A percentile compares a stretch with the other conserved stretches of the same genome.
Conservation (phyloP, 2,113 vertebrate species). For the Podilymbus podiceps region DNA sequence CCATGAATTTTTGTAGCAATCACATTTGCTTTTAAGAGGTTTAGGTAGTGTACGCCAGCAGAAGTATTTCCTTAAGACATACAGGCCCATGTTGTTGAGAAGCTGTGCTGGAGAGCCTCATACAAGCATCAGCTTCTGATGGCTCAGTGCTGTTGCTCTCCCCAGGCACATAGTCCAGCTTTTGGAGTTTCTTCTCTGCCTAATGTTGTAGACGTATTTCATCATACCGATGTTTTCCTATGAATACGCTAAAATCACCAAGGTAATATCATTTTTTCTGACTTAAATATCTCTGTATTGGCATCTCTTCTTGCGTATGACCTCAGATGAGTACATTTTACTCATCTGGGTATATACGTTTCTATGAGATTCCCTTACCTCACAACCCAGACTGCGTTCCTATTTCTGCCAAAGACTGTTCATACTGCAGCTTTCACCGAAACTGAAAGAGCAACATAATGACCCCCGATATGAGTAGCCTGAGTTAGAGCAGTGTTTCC, state of each 20-base stretch:
- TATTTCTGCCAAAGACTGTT: not conserved
- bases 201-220: rapidly evolving
- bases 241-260: not conserved
- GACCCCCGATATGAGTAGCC: not conserved
- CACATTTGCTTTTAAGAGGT: not conserved
- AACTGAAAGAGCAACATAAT: not conserved
- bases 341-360: not conserved
- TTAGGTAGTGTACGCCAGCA: not conserved
- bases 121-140: not conserved
- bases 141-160: not conserved
- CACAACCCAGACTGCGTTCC: not conserved
- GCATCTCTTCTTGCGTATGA: not conserved
- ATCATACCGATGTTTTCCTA: not conserved
- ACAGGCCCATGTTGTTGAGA: not conserved
- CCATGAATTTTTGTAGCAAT: not conserved
- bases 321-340: not conserved
- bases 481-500: not conserved
- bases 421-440: not conserved
- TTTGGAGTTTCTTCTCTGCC: not conserved
- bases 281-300: not conserved
- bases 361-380: not conserved
- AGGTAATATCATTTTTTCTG: not conserved
- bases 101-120: not conserved
- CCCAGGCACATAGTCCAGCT: not conserved
- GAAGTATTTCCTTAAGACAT: not conserved